Conservation (phyloP, 2,113 vertebrate genomes). For the Misgurnus anguillicaudatus region DNA sequence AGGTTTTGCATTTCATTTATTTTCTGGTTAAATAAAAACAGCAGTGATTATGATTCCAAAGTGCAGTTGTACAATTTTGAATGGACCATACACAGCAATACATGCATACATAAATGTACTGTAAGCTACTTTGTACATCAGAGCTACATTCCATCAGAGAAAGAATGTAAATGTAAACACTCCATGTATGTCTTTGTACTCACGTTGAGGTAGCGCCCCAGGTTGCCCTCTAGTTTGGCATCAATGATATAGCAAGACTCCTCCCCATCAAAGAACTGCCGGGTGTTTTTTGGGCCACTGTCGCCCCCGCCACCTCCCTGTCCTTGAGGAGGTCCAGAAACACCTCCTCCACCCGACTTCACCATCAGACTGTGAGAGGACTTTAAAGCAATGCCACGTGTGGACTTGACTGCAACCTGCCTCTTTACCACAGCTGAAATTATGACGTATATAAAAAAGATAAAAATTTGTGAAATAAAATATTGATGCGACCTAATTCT, state of each 20-base stretch:
- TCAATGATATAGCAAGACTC: constrained; percentile 99
- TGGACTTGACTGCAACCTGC: constrained; percentile 96
- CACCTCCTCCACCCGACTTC: constrained; percentile 74
- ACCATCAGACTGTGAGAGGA: constrained; percentile 88
- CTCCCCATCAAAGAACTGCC: constrained; percentile 93
- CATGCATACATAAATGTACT: no score
- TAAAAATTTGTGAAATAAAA: not conserved
- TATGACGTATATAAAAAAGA: not conserved
- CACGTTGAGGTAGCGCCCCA: constrained; percentile 96
- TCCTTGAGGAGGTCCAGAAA: constrained; percentile 60
- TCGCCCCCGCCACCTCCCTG: constrained; percentile 75
- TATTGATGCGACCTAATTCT: not conserved
- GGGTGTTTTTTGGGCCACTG: constrained; percentile 77
- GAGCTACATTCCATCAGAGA: not conserved
- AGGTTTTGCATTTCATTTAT: no score
- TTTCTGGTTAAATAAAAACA: no score
- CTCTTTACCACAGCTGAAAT: constrained; percentile 80
- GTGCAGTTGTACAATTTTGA: no score
- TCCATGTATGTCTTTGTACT: constrained; percentile 53
- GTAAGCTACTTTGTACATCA: not conserved
- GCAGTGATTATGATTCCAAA: no score
- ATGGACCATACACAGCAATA: no score
- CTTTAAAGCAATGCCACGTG: constrained; percentile 92
- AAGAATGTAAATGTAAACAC: not conserved
- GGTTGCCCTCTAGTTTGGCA: constrained; percentile 94